Percentiles rank a stretch among this genome's conserved stretches.
These are phyloP conservation scores for Lypha dubia DNA, from an alignment of 2,888 invertebrate genomes.

Conservation along the genomic window DNA sequence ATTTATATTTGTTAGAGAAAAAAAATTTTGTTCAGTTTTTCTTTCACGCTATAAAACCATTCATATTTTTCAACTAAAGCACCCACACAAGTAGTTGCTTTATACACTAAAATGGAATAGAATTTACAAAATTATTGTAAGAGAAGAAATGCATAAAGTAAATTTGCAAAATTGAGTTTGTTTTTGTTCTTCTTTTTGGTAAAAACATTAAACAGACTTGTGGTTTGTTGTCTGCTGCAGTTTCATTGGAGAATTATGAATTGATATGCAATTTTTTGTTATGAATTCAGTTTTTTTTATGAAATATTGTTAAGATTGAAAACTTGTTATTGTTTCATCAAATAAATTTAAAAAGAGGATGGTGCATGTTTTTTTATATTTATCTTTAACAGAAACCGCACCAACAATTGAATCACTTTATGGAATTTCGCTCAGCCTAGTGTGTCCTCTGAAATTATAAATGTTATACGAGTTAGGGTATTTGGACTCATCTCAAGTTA, in stretches of 20 bases:
- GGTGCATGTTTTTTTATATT: too few species aligned
- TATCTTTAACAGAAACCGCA: too few species aligned
- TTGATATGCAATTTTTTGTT: background rate
- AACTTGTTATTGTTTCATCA: too few species aligned
- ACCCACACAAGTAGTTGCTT: constrained; percentile 58
- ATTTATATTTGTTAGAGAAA: constrained; percentile 28
- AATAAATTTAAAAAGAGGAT: background rate
- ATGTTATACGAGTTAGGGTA: too few species aligned
- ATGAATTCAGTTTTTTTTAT: background rate
- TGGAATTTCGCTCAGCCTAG: too few species aligned
- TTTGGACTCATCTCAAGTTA: too few species aligned
- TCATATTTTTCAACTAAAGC: constrained; percentile 57
- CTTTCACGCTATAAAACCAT: constrained; percentile 39
- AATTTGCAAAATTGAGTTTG: background rate
- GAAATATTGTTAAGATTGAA: background rate
- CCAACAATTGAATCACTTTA: too few species aligned
- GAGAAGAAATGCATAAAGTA: constrained; percentile 22
- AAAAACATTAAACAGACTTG: constrained; percentile 24
- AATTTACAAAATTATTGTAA: constrained; percentile 45
- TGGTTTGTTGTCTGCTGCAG: background rate
- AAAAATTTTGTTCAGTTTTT: constrained; percentile 25
- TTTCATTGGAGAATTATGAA: background rate
- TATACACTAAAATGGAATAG: constrained; percentile 45
- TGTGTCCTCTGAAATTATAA: too few species aligned
- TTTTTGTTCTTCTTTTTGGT: background rate